Conservation (phyloP, 53 echinoderm and acorn worm species). For the Apostichopus leukothele region DNA sequence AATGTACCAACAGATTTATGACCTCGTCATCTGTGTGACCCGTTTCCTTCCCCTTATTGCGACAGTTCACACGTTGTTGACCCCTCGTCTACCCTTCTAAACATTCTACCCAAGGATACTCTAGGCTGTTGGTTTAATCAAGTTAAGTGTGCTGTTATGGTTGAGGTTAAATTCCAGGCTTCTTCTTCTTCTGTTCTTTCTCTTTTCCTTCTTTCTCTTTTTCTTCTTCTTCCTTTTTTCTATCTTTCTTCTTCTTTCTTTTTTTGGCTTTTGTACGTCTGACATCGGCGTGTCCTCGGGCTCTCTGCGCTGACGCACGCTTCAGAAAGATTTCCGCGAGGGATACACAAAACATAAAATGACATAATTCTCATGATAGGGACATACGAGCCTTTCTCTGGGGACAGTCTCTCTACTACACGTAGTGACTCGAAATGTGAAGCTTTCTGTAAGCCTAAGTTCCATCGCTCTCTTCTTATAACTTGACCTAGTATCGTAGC, state of each 20-base stretch:
- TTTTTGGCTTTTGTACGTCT: slow-evolving; percentile 2
- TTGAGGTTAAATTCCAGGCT: neutral
- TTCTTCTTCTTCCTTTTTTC: neutral
- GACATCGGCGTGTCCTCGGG: slow-evolving; percentile 11
- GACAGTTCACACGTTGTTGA: neutral
- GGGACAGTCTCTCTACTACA: neutral
- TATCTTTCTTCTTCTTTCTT: neutral
- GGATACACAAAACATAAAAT: too few relatives aligned
- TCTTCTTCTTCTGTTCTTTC: neutral
- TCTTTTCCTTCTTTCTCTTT: too few relatives aligned
- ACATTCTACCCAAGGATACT: slow-evolving; percentile 4
- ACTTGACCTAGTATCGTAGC: too few relatives aligned
- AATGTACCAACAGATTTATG: neutral
- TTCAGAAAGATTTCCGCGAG: neutral
- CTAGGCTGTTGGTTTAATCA: slow-evolving; percentile 3
- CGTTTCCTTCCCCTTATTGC: neutral
- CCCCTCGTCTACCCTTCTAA: neutral
- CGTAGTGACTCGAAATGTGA: too few relatives aligned
- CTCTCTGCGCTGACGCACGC: slow-evolving; percentile 6
- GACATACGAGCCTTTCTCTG: neutral
- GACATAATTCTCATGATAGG: slow-evolving; percentile 9
- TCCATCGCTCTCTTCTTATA: too few relatives aligned
- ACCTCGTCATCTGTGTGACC: neutral
- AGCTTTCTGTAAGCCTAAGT: too few relatives aligned
- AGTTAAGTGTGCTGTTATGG: neutral